Evolutionary conservation across 2,797 vertebrate species (phyloP), one percentile per base, ranked within the genome.

Genomic region (Chelon labrosus): DNA sequence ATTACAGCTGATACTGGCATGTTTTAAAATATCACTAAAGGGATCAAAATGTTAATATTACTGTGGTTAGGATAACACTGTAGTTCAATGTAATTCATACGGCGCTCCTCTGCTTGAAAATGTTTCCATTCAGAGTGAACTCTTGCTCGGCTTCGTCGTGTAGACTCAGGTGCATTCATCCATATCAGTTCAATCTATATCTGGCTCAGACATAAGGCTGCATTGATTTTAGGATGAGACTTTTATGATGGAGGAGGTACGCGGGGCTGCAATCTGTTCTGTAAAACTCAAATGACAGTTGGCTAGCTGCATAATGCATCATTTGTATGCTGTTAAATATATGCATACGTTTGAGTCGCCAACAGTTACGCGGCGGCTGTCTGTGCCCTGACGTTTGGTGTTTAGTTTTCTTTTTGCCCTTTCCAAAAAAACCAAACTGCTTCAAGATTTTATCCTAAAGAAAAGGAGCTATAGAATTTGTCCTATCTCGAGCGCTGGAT

Each of bases 11-110:
- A 51, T 75, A 64, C 74, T 35, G 60, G 10, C 55, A 39, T 75
- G 56, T 76, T 81, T 75, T 62, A 71, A 77, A 82, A 82, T 65
- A 44, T 69, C 71, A 53, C 64, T 58, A 60, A 83, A 75, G 57
- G 69, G 73, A 75, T 85, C 64, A 41, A 65, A 78, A 79, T 84
- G 75, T 85, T 78, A 73, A 82, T 65, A 54, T 57, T 14, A 17
- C 58, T 19, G 16, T 56, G 54, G 13, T 16, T 19, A 12, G 27
- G 25, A 59, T 16, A 3, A 42, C 50, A 66, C 27, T 60, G 2
- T 16, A 41, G 47, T 58, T 51, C n/a, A 46, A 20, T 39, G 39
- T 39, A 22, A 56, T 46, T 9, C 44, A n/a, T n/a, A 2, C 27
- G 19, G 14, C 14, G 8, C 50, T 68, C 17, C 20, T 65, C 46